Percentiles rank a stretch among this genome's conserved stretches.
Evolutionary conservation across 2,797 vertebrate species (phyloP).

Genomic region (Cossypha caffra): DNA sequence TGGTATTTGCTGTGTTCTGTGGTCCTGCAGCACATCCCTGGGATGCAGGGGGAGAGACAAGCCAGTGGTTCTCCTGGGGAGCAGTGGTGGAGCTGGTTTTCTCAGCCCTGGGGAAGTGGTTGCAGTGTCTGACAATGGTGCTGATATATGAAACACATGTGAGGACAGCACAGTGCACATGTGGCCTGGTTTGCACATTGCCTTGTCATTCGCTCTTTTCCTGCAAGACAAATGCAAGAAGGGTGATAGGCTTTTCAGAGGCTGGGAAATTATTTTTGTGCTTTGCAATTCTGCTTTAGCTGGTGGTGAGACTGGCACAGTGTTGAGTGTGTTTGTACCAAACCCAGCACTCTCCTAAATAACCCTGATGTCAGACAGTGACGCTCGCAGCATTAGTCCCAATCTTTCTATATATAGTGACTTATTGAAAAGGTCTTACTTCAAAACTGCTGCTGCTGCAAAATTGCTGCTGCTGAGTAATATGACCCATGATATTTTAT

Average conservation of each 20-base stretch:
- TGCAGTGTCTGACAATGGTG: neutral
- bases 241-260: neutral
- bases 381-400: neutral
- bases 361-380: conserved; percentile 42
- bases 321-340: neutral
- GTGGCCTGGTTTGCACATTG: conserved; percentile 4
- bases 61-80: neutral
- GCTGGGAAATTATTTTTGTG: neutral
- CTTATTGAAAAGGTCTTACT: conserved; percentile 68
- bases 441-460: conserved; percentile 69
- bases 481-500: conserved; percentile 73
- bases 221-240: conserved; percentile 20
- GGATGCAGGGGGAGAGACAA: neutral
- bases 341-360: neutral
- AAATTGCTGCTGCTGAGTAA: conserved; percentile 74
- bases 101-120: neutral
- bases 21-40: neutral
- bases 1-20: neutral
- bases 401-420: conserved; percentile 47
- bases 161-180: neutral
- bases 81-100: neutral
- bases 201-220: neutral
- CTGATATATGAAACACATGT: conserved; percentile 12
- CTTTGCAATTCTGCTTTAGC: neutral
- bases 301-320: neutral